These are phyloP conservation scores for Pristionchus exspectatus DNA, from an alignment of 2,888 invertebrate genomes.

Conservation along the genomic window DNA sequence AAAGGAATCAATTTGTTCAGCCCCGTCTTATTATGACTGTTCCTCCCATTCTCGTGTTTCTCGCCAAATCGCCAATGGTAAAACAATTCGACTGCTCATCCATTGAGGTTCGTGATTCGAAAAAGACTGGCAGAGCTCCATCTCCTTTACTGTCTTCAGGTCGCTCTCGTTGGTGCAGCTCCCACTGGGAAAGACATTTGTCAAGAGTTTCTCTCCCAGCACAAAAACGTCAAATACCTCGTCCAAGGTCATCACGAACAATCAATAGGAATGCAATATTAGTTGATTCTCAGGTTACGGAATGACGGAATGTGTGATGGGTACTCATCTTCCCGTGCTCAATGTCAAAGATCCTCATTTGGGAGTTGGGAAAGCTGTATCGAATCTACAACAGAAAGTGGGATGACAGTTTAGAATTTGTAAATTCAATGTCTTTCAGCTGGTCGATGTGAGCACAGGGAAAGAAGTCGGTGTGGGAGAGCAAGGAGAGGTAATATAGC, in stretches of 20 bases:
- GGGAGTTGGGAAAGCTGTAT: slow-evolving; percentile 84
- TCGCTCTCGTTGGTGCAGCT: slow-evolving; percentile 68
- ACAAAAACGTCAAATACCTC: slow-evolving; percentile 56
- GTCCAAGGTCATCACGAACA: slow-evolving; percentile 75
- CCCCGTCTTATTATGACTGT: slow-evolving; percentile 86
- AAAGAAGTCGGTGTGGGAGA: slow-evolving; percentile 83
- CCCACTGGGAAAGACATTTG: slow-evolving; percentile 70
- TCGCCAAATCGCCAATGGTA: slow-evolving; percentile 85
- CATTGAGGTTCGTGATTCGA: slow-evolving; percentile 79
- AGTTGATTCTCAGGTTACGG: slow-evolving; percentile 84
- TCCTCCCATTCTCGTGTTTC: slow-evolving; percentile 88
- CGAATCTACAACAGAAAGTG: slow-evolving; percentile 84
- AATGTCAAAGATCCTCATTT: slow-evolving; percentile 83
- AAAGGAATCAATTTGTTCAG: slow-evolving; percentile 78
- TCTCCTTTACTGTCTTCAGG: not conserved
- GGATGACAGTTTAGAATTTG: not conserved
- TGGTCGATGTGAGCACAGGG: slow-evolving; percentile 82
- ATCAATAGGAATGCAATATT: not conserved
- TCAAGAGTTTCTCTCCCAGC: slow-evolving; percentile 61
- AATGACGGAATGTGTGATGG: slow-evolving; percentile 86
- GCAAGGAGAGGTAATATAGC: slow-evolving; percentile 84
- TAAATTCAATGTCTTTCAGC: slow-evolving; percentile 63
- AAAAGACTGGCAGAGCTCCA: not conserved
- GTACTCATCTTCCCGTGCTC: slow-evolving; percentile 80
- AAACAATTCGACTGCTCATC: slow-evolving; percentile 87